These are phyloP conservation scores for Pedetes capensis DNA, from an alignment of 2,113 vertebrate species.

Conservation along the genomic window DNA sequence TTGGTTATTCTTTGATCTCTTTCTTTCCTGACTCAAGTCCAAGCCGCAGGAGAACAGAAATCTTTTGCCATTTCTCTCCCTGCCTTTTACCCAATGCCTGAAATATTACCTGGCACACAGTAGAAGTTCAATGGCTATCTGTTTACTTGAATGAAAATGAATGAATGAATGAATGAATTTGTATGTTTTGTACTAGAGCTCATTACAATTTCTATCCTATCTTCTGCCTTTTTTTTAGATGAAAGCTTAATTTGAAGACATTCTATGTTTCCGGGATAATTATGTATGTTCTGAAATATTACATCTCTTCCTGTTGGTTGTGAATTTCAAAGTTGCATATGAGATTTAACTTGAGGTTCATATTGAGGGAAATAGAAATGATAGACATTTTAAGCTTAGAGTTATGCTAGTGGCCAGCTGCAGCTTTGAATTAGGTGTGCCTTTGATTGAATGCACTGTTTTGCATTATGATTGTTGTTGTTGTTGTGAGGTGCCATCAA, in stretches of 20 bases:
- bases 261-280: neutral
- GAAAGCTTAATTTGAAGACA: neutral
- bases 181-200: neutral
- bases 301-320: neutral
- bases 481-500: too few species aligned
- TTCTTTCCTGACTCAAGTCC: neutral
- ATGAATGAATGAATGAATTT: neutral
- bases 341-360: neutral
- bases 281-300: neutral
- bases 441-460: too few species aligned
- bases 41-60: neutral
- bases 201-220: neutral
- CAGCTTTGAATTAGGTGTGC: neutral
- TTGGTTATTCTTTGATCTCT: neutral
- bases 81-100: too few species aligned
- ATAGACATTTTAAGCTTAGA: neutral
- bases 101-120: fast-evolving
- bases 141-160: neutral
- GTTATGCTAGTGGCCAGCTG: too few species aligned
- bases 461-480: too few species aligned
- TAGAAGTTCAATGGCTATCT: neutral
- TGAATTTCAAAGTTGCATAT: neutral
- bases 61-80: neutral
- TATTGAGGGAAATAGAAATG: neutral
- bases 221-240: neutral